These are phyloP conservation scores for Acanthaster planci DNA, from an alignment of 35 echinoderm and acorn worm species.

Conservation along the genomic window DNA sequence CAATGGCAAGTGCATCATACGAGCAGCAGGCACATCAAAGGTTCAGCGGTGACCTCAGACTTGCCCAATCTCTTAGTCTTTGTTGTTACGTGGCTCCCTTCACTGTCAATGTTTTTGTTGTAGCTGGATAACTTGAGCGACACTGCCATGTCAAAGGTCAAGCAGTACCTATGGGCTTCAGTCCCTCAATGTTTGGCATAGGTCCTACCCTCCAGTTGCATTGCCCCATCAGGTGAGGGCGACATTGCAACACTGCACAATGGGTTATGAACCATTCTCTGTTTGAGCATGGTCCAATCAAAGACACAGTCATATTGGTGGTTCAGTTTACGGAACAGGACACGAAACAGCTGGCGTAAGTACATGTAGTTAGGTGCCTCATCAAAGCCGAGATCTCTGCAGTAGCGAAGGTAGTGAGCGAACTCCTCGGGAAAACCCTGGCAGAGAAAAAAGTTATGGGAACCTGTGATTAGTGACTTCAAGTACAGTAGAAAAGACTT, in stretches of 20 bases:
- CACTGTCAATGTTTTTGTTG: too few relatives aligned
- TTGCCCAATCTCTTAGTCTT: too few relatives aligned
- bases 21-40: too few relatives aligned
- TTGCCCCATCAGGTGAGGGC: background rate
- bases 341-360: slow-evolving; percentile 92
- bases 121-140: too few relatives aligned
- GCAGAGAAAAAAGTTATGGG: background rate
- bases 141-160: too few relatives aligned
- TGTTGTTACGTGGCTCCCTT: too few relatives aligned
- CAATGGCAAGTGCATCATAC: too few relatives aligned
- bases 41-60: too few relatives aligned
- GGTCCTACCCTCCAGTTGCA: background rate
- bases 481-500: too few relatives aligned
- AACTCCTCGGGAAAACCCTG: slow-evolving; percentile 88
- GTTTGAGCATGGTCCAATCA: slow-evolving; percentile 92
- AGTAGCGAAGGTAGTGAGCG: slow-evolving; percentile 88
- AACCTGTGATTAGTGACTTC: too few relatives aligned
- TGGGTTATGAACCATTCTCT: slow-evolving; percentile 53
- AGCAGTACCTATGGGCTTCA: too few relatives aligned
- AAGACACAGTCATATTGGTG: slow-evolving; percentile 93
- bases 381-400: slow-evolving; percentile 76
- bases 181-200: background rate
- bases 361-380: slow-evolving; percentile 94
- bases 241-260: background rate
- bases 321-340: slow-evolving; percentile 92